Percentiles rank a stretch among this genome's conserved stretches.
These are phyloP conservation scores for Samia ricini DNA, from an alignment of 1,140 invertebrate species.

Conservation along the genomic window DNA sequence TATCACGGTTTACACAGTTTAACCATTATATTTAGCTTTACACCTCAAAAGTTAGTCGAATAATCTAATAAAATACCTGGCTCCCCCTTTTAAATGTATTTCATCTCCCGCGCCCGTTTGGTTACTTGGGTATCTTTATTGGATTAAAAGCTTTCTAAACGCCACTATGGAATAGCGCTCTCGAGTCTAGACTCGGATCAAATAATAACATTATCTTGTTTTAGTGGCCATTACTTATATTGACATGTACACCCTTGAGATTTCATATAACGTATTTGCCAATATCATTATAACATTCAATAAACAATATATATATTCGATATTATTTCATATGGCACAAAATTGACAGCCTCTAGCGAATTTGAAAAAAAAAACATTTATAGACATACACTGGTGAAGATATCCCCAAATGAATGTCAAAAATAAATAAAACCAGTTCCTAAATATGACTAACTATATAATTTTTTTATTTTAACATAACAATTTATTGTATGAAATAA, in stretches of 20 bases:
- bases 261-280: background rate
- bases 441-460: no score
- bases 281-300: background rate
- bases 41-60: conserved; percentile 2
- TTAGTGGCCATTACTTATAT: conserved; percentile 29
- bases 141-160: conserved; percentile 15
- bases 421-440: no score
- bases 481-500: no score
- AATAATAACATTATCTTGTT: conserved; percentile 15
- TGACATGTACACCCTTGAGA: conserved; percentile 12
- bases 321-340: background rate
- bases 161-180: conserved; percentile 3
- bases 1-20: background rate
- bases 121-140: conserved; percentile 21
- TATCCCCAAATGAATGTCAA: no score
- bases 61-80: conserved; percentile 15
- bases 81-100: background rate
- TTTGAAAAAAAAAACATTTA: background rate
- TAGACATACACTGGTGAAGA: no score
- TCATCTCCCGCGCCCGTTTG: background rate
- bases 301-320: background rate
- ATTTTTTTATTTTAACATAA: no score
- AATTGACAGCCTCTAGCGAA: background rate
- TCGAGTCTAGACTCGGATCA: conserved; percentile 22
- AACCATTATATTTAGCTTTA: background rate